Evolutionary conservation across 2,888 invertebrate species (phyloP).

Genomic region (Cantharis lateralis): DNA sequence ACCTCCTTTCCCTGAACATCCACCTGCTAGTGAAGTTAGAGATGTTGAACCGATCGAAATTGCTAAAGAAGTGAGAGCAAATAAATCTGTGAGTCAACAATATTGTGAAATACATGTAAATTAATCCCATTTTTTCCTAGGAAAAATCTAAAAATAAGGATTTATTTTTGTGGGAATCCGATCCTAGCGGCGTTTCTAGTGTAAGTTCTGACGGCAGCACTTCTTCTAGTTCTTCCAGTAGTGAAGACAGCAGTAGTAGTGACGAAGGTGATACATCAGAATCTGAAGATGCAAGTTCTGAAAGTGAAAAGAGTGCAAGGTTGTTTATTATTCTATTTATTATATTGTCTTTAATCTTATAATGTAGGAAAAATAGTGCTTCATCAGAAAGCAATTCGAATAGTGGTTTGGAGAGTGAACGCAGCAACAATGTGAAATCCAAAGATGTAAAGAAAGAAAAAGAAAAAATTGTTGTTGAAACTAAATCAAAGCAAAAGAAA

Average conservation of each 20-base stretch:
- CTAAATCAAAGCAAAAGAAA: slow-evolving; percentile 52
- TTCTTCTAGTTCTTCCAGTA: slow-evolving; percentile 47
- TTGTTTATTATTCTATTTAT: neutral
- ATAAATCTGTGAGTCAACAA: slow-evolving; percentile 34
- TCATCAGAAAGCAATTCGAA: neutral
- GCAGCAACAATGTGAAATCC: slow-evolving; percentile 3
- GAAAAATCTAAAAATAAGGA: slow-evolving; percentile 38
- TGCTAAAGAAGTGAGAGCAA: slow-evolving; percentile 45
- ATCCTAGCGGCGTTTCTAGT: slow-evolving; percentile 38
- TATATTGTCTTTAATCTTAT: neutral
- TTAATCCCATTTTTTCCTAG: neutral
- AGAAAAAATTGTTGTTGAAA: slow-evolving; percentile 23
- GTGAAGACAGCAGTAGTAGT: slow-evolving; percentile 32
- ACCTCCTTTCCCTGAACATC: slow-evolving; percentile 78
- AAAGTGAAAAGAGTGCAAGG: slow-evolving; percentile 3
- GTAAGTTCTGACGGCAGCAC: slow-evolving; percentile 48
- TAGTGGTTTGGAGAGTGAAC: neutral
- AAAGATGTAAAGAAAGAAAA: slow-evolving; percentile 21
- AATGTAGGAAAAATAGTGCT: neutral
- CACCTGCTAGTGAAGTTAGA: slow-evolving; percentile 78
- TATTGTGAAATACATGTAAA: neutral
- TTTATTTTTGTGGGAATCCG: slow-evolving; percentile 52
- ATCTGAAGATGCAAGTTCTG: slow-evolving; percentile 16
- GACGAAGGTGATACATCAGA: slow-evolving; percentile 25
- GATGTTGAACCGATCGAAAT: slow-evolving; percentile 65